Base-by-base conservation (phyloP, 2,113 vertebrate genomes). In the Holacanthus passer region DNA sequence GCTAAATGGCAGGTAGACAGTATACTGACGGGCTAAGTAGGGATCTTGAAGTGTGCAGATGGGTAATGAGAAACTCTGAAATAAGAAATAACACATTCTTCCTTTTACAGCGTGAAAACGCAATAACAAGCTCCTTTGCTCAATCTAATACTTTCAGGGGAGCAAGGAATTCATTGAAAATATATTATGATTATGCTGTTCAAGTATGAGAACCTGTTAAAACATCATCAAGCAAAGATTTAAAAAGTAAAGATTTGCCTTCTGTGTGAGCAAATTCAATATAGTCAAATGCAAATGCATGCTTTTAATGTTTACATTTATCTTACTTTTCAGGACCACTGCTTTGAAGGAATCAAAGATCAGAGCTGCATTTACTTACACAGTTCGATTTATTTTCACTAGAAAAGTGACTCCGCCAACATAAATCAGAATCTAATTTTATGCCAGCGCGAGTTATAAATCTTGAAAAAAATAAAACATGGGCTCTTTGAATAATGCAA, bases 351-450 rank as follows among this genome's bases (percentile, higher is more conserved):
- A 60, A 39, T 65, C 7, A 41, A 48, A 56, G 12, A 58, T 39
- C 59, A 19, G 45, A 32, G 48, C 31, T 56, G 47, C 47, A 27
- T 45, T 69, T 27, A 39, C 67, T 11, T 56, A 27, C 2, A 14
- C 37, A 41, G 20, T 24, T 69, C 5, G 52, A 55, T 39, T 41
- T 29, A 27, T 47, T 63, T 77, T 17, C n/a, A 37, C 48, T 43
- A 53, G 72, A 71, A 71, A 59, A 64, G 24, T 53, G 59, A 66
- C 17, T 45, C 0, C 22, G 17, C 45, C 37, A 47, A n/a, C 43
- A 79, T 70, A 20, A 74, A 52, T 56, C 24, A 70, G 27, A 74
- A 56, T 62, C 8, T 19, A 10, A 55, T 77, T 73, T 62, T 41
- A 29, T 55, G 19, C n/a, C 35, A 13, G 52, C 0, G 0, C 8